Conservation (phyloP, 1,140 invertebrate genomes). For the Dendroctonus ponderosae region DNA sequence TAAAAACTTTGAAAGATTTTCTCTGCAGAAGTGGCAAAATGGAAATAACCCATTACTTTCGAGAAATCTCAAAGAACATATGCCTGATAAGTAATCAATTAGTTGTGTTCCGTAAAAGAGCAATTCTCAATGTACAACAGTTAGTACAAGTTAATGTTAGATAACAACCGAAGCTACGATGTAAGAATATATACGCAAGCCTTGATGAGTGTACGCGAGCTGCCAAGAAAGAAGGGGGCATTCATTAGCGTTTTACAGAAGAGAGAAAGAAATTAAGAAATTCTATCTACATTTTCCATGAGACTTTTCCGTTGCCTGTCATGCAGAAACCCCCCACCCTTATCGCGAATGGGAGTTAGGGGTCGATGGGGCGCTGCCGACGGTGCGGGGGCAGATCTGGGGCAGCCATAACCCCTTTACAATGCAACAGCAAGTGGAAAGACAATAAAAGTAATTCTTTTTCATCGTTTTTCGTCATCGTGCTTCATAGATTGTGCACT, state of each 20-base stretch:
- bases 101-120: too few species aligned
- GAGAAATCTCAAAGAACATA: too few species aligned
- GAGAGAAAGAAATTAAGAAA: constrained; percentile 38
- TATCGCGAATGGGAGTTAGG: background rate
- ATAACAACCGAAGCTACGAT: constrained; percentile 2
- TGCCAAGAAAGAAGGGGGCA: constrained; percentile 31
- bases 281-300: constrained; percentile 35
- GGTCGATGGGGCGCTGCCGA: constrained; percentile 3
- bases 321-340: constrained; percentile 30
- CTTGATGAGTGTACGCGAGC: constrained; percentile 35
- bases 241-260: constrained; percentile 38
- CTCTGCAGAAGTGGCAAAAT: too few species aligned
- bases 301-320: constrained; percentile 30
- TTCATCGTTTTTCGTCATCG: constrained; percentile 21
- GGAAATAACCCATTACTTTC: too few species aligned
- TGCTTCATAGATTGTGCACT: constrained; percentile 34
- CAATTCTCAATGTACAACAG: constrained; percentile 17
- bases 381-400: constrained; percentile 10
- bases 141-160: constrained; percentile 7
- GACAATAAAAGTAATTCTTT: constrained; percentile 31
- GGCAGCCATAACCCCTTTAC: constrained; percentile 28
- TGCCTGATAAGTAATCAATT: too few species aligned
- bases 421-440: constrained; percentile 32
- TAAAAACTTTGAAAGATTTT: too few species aligned
- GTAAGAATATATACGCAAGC: constrained; percentile 35